phyloP scores from a whole-genome alignment of 2,113 vertebrate species.

The Aphyosemion australe region DNA sequence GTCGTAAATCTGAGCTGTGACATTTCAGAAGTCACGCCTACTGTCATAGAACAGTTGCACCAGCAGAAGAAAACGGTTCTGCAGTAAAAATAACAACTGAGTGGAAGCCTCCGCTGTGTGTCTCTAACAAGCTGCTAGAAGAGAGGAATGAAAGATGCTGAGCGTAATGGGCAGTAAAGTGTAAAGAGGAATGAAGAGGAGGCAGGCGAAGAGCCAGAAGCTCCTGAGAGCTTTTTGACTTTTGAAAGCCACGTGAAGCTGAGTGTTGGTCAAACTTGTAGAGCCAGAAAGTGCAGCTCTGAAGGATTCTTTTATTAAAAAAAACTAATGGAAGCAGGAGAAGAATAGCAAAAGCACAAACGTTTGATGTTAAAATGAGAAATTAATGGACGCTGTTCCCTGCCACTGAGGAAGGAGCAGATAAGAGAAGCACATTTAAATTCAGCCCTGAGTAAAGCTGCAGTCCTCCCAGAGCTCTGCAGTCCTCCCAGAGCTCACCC shows the following conservation, averaged over 20 bases:
- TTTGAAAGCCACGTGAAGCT: neutral
- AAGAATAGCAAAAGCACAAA: neutral
- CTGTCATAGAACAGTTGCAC: constrained; percentile 44
- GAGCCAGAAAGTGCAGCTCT: neutral
- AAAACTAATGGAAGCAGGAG: neutral
- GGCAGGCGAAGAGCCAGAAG: neutral
- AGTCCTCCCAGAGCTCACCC: constrained; percentile 55
- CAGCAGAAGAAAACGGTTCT: constrained; percentile 3
- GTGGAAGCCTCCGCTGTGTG: neutral
- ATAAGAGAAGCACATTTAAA: constrained; percentile 32
- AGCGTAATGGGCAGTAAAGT: constrained; percentile 5
- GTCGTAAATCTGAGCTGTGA: neutral
- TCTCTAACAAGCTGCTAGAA: constrained; percentile 8
- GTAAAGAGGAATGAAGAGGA: neutral
- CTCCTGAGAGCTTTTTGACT: constrained; percentile 19
- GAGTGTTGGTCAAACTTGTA: neutral
- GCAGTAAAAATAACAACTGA: constrained; percentile 2
- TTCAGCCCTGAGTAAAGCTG: constrained; percentile 13
- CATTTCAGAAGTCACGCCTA: constrained; percentile 23
- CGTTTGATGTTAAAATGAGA: constrained; percentile 12
- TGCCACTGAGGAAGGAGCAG: neutral
- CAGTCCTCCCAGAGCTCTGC: constrained; percentile 44
- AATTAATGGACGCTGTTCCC: constrained; percentile 3
- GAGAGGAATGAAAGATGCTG: neutral
- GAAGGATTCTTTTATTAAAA: neutral